Conservation (phyloP, 2,113 vertebrate genomes). For the Campylomormyrus tamandua region DNA sequence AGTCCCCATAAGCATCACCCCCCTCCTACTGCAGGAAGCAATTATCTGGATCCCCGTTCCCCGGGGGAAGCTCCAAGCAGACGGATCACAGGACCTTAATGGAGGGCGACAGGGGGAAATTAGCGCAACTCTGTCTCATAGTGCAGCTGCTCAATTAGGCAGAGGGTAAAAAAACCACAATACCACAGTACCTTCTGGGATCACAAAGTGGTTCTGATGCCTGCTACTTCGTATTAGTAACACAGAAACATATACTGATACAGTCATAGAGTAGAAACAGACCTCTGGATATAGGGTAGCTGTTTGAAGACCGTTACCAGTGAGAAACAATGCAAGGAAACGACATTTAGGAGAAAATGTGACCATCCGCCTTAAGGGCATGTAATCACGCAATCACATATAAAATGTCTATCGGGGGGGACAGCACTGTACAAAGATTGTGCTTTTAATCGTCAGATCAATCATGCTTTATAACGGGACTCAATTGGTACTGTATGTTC, state of each 20-base stretch:
- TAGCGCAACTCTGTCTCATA: slow-evolving; percentile 43
- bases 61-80: slow-evolving; percentile 46
- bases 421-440: neutral
- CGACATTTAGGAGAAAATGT: neutral
- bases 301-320: neutral
- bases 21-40: slow-evolving; percentile 33
- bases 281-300: neutral
- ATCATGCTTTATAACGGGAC: slow-evolving; percentile 17
- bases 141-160: slow-evolving; percentile 53
- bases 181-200: slow-evolving; percentile 32
- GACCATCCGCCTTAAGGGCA: neutral
- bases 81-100: slow-evolving; percentile 53
- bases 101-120: slow-evolving; percentile 48
- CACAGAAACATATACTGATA: neutral
- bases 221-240: neutral
- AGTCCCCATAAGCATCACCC: slow-evolving; percentile 29
- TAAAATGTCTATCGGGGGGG: neutral
- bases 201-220: slow-evolving; percentile 26
- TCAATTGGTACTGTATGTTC: neutral
- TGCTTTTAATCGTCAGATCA: slow-evolving; percentile 28
- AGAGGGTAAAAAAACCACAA: slow-evolving; percentile 32
- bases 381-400: neutral
- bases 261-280: neutral
- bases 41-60: slow-evolving; percentile 46
- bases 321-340: neutral